Percentiles rank a stretch among this genome's conserved stretches.
Conservation (phyloP, 2,113 vertebrate genomes). For the Mystacornis crossleyi region DNA sequence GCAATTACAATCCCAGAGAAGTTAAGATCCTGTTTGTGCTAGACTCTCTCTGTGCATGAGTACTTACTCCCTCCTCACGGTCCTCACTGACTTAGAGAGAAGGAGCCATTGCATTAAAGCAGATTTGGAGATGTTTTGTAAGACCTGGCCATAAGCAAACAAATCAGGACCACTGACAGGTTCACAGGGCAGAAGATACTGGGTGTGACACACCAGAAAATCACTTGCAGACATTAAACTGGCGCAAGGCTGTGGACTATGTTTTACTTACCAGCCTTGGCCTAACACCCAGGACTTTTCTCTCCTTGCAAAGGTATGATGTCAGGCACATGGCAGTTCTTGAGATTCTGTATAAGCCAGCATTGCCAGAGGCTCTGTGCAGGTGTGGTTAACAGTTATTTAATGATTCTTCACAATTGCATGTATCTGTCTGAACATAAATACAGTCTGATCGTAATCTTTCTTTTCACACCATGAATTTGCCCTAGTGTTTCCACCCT, state of each 20-base stretch:
- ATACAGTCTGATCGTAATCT: not conserved
- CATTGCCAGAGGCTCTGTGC: conserved; percentile 43
- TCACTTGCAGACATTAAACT: conserved; percentile 27
- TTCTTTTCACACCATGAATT: conserved; percentile 58
- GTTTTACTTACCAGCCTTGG: conserved; percentile 42
- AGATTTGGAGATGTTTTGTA: not conserved
- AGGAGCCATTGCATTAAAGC: not conserved
- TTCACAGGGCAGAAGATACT: not conserved
- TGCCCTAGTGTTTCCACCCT: conserved; percentile 31
- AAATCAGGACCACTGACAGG: not conserved
- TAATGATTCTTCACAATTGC: conserved; percentile 73
- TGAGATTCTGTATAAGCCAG: conserved; percentile 24
- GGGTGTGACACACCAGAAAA: conserved; percentile 34
- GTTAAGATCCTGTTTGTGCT: not conserved
- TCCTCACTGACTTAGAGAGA: not conserved
- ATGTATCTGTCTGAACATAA: conserved; percentile 66
- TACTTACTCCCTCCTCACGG: not conserved
- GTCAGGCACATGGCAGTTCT: conserved; percentile 32
- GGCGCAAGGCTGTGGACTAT: not conserved
- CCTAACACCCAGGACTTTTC: conserved; percentile 26
- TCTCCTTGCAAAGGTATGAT: conserved; percentile 30
- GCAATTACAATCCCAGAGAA: not conserved
- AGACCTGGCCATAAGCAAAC: conserved; percentile 12
- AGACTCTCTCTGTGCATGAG: fast-evolving
- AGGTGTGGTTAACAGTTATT: conserved; percentile 68